Percentiles rank a stretch among this genome's conserved stretches.
Evolutionary conservation across 1,140 invertebrate species (phyloP).

Genomic region (Liolophura sinensis): DNA sequence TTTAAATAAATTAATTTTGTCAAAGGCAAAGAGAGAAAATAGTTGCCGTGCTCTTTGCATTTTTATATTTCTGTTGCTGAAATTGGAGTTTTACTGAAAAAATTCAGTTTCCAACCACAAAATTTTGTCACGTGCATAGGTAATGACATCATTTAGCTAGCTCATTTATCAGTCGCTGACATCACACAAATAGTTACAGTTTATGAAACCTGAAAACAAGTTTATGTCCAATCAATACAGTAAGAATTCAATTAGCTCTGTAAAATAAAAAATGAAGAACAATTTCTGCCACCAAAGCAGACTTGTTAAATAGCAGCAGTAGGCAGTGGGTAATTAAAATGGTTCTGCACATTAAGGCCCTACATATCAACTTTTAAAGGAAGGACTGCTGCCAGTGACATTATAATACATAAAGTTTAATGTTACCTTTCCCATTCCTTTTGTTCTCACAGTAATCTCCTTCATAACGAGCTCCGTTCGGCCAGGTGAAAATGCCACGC

Average conservation of each 20-base stretch:
- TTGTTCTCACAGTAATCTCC: constrained; percentile 50
- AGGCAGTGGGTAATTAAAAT: not conserved
- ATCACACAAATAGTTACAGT: too few species aligned
- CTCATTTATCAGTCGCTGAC: too few species aligned
- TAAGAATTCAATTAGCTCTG: not conserved
- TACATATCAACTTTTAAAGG: not conserved
- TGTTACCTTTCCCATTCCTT: constrained; percentile 49
- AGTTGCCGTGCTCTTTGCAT: too few species aligned
- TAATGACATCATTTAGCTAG: too few species aligned
- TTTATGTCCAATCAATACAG: not conserved
- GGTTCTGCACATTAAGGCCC: not conserved
- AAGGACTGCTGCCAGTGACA: not conserved
- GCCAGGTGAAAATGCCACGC: constrained; percentile 52
- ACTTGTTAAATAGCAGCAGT: not conserved
- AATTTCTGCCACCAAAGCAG: not conserved
- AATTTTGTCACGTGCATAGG: too few species aligned
- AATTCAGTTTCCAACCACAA: too few species aligned
- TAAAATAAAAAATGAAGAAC: not conserved
- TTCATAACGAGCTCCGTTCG: constrained; percentile 55
- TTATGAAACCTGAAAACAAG: too few species aligned
- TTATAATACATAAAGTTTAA: not conserved
- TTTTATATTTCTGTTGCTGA: too few species aligned
- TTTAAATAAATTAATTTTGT: too few species aligned
- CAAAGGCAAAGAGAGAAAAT: too few species aligned
- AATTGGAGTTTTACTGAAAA: too few species aligned